Evolutionary conservation across 2,888 invertebrate genomes (phyloP).

Genomic region (Trichopoda pennipes): DNA sequence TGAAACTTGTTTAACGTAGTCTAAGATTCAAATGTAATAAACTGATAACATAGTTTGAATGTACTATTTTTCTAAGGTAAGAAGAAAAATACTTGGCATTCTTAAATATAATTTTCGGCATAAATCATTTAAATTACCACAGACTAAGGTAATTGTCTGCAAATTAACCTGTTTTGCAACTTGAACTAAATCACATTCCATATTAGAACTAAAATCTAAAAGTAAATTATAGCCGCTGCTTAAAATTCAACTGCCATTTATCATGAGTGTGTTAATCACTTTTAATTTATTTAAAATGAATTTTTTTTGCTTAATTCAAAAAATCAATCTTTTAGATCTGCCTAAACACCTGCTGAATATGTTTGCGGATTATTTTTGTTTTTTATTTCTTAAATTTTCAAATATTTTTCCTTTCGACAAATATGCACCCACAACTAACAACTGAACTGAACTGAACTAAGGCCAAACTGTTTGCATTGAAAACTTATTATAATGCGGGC

Average conservation of each 20-base stretch:
- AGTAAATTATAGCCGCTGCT: not conserved
- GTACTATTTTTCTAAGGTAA: not conserved
- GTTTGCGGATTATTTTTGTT: conserved; percentile 47
- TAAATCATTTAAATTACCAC: conserved; percentile 7
- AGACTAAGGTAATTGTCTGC: conserved; percentile 1
- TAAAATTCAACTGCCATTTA: conserved; percentile 31
- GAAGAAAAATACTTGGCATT: not conserved
- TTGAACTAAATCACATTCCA: conserved; percentile 6
- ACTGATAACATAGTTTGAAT: too few species aligned
- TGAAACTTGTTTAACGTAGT: too few species aligned
- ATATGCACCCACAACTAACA: conserved; percentile 62
- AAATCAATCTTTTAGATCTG: conserved; percentile 60
- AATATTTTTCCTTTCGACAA: conserved; percentile 64
- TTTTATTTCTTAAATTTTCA: too few species aligned
- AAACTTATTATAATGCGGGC: conserved; percentile 47
- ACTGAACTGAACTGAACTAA: too few species aligned
- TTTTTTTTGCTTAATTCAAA: conserved; percentile 40
- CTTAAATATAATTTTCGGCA: not conserved
- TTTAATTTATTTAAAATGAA: conserved; percentile 37
- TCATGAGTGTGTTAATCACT: conserved; percentile 66
- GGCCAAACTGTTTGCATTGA: conserved; percentile 13
- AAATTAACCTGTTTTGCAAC: conserved; percentile 18
- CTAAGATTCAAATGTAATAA: too few species aligned
- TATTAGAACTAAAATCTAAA: not conserved
- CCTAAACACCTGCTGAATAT: conserved; percentile 66